Conservation (phyloP, 2,797 vertebrate species). For the Micrastur ruficollis region DNA sequence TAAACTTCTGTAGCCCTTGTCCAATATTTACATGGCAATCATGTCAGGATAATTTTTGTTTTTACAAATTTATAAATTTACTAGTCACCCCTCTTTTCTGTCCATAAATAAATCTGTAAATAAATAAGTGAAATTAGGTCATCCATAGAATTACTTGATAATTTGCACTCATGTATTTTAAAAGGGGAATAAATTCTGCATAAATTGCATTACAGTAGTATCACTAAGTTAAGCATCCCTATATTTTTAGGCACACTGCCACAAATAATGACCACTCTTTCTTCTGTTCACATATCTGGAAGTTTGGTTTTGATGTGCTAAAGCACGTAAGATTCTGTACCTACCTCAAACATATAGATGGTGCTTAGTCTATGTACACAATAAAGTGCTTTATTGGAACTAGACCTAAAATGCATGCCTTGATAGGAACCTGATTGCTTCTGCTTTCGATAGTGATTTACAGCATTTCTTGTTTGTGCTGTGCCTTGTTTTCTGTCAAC, state of each 20-base stretch:
- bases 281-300: background rate
- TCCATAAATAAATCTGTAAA: background rate
- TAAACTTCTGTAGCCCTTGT: background rate
- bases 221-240: background rate
- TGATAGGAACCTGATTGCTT: background rate
- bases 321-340: background rate
- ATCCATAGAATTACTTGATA: background rate
- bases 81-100: background rate
- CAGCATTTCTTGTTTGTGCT: background rate
- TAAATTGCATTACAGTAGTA: background rate
- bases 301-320: background rate
- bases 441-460: background rate
- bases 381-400: background rate
- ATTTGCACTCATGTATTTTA: background rate
- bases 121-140: background rate
- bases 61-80: background rate
- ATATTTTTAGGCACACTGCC: background rate
- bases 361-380: background rate
- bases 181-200: background rate
- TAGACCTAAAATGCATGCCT: background rate
- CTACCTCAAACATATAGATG: accelerated
- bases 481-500: slow-evolving; percentile 26
- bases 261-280: background rate
- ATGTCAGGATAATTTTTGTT: background rate
- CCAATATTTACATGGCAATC: background rate